Conservation (phyloP, 2,888 invertebrate species). For the Oligia fasciuncula region DNA sequence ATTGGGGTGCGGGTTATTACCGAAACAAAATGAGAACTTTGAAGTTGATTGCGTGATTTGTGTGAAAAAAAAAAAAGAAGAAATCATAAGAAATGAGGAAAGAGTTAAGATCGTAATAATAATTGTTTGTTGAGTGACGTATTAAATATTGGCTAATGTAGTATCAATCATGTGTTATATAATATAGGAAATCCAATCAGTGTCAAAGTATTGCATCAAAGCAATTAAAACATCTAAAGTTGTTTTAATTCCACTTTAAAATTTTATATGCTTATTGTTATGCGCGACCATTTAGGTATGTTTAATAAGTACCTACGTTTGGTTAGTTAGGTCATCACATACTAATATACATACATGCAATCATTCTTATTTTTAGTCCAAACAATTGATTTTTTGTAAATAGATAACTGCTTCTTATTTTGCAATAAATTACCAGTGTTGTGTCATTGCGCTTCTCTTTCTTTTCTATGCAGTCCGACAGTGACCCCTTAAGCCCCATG, state of each 20-base stretch:
- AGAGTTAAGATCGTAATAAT: background rate
- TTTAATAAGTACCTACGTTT: background rate
- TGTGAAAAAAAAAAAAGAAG: background rate
- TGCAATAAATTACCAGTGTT: too few species aligned
- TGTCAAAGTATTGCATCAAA: constrained; percentile 24
- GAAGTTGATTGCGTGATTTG: background rate
- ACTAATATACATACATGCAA: too few species aligned
- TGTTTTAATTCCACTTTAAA: constrained; percentile 19
- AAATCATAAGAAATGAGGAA: constrained; percentile 1
- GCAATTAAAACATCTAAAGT: constrained; percentile 20
- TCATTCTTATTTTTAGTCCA: too few species aligned
- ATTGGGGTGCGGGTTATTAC: too few species aligned
- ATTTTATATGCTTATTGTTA: constrained; percentile 5
- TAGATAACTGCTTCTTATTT: too few species aligned
- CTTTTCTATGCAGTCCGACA: too few species aligned
- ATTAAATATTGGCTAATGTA: constrained; percentile 19
- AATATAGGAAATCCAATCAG: constrained; percentile 44
- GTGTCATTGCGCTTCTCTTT: too few species aligned
- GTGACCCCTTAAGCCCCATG: too few species aligned
- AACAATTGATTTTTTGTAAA: too few species aligned
- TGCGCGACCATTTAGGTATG: background rate
- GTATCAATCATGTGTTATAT: constrained; percentile 26
- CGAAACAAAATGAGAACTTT: too few species aligned
- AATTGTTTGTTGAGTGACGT: constrained; percentile 3
- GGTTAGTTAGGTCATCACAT: background rate